Evolutionary conservation across 2,113 vertebrate genomes (phyloP), one percentile per base, ranked within the genome.

Genomic region (Felis chaus): DNA sequence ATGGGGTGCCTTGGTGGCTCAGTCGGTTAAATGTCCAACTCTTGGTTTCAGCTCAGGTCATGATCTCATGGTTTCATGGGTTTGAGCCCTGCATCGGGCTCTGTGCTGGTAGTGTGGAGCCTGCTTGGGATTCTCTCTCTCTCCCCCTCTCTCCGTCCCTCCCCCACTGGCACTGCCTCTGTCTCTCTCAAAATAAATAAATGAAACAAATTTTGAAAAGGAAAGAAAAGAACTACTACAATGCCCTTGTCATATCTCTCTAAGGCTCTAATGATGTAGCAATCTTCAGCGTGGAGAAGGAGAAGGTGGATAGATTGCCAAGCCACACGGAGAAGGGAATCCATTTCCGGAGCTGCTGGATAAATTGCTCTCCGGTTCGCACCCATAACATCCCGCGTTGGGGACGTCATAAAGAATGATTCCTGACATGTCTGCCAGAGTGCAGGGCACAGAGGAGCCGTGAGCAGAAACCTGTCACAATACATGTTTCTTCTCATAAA

Each of bases 321-420:
- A 97, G 97, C 53, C 80, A 7, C 78, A 78, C 6, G 33, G 23
- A 89, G 92, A 94, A 97, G 63, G 88, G 80, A 97, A 95, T 91
- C 96, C 91, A 39, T 97, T 98, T 97, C 92, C 81, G 36, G 80
- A 96, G 97, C 95, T 91, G 89, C 73, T 95, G 94, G 98, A 97
- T 96, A 91, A 98, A 97, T 94, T 91, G 93, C 83, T 97, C 65
- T 85, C 94, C 98, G 94, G 97, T 97, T 98, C 98, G 80, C 95
- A 97, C 97, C 97, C 90, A 97, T 89, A 87, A 29, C 36, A 87
- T 91, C 86, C 89, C 45, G 11, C 96, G 89, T 94, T 97, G 98
- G 96, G 78, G 78, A 78, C 93, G 89, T 87, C 91, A 79, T 88
- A 81, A 97, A 98, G 98, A 96, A 69, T 48, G 94, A 97, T 97